These are phyloP conservation scores for Pachyuromys duprasi DNA, from an alignment of 2,797 vertebrate genomes.

Conservation along the genomic window DNA sequence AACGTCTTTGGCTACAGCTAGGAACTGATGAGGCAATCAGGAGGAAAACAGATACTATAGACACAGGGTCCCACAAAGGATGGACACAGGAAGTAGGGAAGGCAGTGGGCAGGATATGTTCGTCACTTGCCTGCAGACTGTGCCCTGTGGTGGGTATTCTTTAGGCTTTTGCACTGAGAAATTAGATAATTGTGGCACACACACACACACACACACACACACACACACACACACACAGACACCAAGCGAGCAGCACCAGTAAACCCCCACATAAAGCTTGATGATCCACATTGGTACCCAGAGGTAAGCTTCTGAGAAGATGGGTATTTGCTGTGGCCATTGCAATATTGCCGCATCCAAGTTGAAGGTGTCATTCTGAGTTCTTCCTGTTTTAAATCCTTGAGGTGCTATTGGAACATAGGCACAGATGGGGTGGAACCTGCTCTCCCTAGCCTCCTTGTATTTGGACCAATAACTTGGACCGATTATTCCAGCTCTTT, in stretches of 20 bases:
- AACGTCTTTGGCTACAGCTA: not conserved
- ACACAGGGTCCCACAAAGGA: not conserved
- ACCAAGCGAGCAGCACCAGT: not conserved
- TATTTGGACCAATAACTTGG: not conserved
- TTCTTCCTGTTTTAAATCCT: not conserved
- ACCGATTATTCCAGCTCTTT: not conserved
- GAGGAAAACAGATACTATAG: slow-evolving; percentile 26
- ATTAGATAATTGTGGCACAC: not conserved
- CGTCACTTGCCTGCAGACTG: not conserved
- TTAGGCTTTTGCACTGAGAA: not conserved
- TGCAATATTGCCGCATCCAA: not conserved
- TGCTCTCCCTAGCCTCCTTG: no score
- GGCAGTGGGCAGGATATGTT: not conserved
- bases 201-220: not conserved
- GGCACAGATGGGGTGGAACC: not conserved
- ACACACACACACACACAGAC: not conserved
- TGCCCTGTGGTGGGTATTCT: not conserved
- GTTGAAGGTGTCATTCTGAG: not conserved
- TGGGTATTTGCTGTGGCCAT: not conserved
- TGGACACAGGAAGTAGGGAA: not conserved
- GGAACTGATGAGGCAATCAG: slow-evolving; percentile 15
- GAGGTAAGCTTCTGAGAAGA: not conserved
- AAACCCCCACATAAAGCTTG: not conserved
- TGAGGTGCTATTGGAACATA: not conserved
- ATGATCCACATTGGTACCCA: not conserved